Evolutionary conservation across 2,113 vertebrate species (phyloP).

Genomic region (Canis aureus): DNA sequence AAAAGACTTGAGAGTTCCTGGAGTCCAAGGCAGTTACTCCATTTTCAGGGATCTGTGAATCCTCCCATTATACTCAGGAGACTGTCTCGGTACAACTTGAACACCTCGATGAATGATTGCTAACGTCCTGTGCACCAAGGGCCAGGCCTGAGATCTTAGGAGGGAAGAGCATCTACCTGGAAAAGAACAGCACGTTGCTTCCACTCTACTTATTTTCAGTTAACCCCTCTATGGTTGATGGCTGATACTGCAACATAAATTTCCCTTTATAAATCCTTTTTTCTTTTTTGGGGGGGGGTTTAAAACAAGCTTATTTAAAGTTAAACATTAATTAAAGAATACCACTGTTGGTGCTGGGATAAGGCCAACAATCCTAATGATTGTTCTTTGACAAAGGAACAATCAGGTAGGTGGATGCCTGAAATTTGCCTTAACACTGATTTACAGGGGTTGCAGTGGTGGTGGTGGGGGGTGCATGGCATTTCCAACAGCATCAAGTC

Average conservation of each 20-base stretch:
- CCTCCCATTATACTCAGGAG: not conserved
- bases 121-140: not conserved
- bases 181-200: fast-evolving
- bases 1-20: not conserved
- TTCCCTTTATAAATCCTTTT: not conserved
- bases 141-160: not conserved
- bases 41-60: not conserved
- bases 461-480: not conserved
- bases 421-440: not conserved
- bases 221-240: not conserved
- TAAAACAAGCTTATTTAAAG: constrained; percentile 40
- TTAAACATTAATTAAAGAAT: constrained; percentile 57
- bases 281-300: not conserved
- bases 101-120: not conserved
- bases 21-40: not conserved
- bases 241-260: not conserved
- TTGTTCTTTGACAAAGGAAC: not conserved
- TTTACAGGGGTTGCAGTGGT: not conserved
- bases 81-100: not conserved
- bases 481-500: not conserved
- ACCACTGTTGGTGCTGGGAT: not conserved
- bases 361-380: not conserved
- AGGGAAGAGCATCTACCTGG: not conserved
- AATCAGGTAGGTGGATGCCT: not conserved
- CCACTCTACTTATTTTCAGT: not conserved